A percentile compares a stretch with the other conserved stretches of the same genome.
phyloP scores from a whole-genome alignment of 2,888 invertebrate genomes.

The Lordiphosa fenestrarum region DNA sequence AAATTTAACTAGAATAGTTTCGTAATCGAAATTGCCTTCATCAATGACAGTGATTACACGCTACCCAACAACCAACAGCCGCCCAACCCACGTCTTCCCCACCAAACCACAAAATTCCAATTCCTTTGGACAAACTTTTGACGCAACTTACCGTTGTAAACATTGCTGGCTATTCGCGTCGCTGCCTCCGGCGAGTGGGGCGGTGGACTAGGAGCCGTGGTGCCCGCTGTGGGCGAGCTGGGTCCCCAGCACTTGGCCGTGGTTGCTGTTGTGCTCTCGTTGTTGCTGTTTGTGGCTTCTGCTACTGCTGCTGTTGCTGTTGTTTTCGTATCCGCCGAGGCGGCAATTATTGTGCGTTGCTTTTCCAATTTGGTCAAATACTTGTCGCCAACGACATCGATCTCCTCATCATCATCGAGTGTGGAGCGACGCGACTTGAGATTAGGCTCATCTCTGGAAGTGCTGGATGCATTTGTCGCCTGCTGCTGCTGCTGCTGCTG shows the following conservation, averaged over 20 bases:
- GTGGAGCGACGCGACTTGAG: slow-evolving; percentile 81
- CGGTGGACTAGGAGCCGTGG: slow-evolving; percentile 88
- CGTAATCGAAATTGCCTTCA: slow-evolving; percentile 41
- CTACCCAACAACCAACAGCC: background rate
- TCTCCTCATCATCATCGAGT: slow-evolving; percentile 87
- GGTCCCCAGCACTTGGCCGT: slow-evolving; percentile 86
- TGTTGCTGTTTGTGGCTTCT: slow-evolving; percentile 28
- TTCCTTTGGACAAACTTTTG: background rate
- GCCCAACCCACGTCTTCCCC: background rate
- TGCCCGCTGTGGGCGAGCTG: slow-evolving; percentile 88
- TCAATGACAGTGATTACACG: slow-evolving; percentile 39
- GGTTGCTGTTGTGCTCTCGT: slow-evolving; percentile 54
- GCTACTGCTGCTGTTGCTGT: slow-evolving; percentile 72
- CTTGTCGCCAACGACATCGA: slow-evolving; percentile 91
- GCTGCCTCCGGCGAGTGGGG: slow-evolving; percentile 83
- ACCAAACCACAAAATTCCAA: background rate
- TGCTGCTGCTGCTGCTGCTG: slow-evolving; percentile 29
- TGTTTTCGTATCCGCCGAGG: slow-evolving; percentile 29
- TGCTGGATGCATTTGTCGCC: slow-evolving; percentile 16
- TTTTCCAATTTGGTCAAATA: slow-evolving; percentile 80
- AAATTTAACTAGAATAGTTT: slow-evolving; percentile 31
- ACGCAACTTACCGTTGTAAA: slow-evolving; percentile 87
- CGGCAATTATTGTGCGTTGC: slow-evolving; percentile 55
- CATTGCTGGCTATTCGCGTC: slow-evolving; percentile 85
- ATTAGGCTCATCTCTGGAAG: slow-evolving; percentile 64